A percentile compares a stretch with the other conserved stretches of the same genome.
Evolutionary conservation across 2,797 vertebrate species (phyloP).

Genomic region (Nyctalus aviator): DNA sequence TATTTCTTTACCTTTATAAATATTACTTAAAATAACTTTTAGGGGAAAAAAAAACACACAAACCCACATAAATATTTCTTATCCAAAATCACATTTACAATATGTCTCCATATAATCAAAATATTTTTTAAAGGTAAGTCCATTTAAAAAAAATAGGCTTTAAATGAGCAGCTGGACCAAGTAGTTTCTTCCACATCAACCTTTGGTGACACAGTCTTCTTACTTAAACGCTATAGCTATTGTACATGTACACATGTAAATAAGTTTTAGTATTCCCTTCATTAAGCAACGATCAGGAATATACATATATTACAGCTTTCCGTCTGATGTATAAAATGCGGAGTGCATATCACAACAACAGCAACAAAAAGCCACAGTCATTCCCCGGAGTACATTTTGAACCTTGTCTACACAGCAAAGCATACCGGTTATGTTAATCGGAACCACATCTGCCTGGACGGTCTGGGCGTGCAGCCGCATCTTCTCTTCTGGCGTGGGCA

Average conservation of each 20-base stretch:
- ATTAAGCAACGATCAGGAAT: not conserved
- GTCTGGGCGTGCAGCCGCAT: slow-evolving; percentile 95
- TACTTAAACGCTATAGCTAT: not conserved
- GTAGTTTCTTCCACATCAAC: not conserved
- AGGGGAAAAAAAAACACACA: not conserved
- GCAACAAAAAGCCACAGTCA: not conserved
- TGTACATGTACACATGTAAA: not conserved
- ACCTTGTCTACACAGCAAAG: slow-evolving; percentile 67
- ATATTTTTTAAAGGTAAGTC: not conserved
- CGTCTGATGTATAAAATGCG: not conserved
- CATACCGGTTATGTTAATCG: slow-evolving; percentile 98
- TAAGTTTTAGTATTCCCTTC: not conserved
- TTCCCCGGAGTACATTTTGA: not conserved
- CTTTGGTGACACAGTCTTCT: not conserved
- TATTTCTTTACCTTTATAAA: slow-evolving; percentile 20
- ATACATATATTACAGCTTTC: not conserved
- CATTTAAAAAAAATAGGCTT: slow-evolving; percentile 2
- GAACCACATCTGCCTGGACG: slow-evolving; percentile 95
- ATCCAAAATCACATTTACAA: not conserved
- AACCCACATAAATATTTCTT: not conserved
- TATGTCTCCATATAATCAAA: slow-evolving; percentile 9
- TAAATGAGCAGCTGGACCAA: not conserved
- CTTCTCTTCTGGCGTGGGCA: slow-evolving; percentile 98
- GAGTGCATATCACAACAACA: not conserved
- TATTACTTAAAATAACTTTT: slow-evolving; percentile 5